Conservation (phyloP, 2,797 vertebrate species). For the Sciurus vulgaris region DNA sequence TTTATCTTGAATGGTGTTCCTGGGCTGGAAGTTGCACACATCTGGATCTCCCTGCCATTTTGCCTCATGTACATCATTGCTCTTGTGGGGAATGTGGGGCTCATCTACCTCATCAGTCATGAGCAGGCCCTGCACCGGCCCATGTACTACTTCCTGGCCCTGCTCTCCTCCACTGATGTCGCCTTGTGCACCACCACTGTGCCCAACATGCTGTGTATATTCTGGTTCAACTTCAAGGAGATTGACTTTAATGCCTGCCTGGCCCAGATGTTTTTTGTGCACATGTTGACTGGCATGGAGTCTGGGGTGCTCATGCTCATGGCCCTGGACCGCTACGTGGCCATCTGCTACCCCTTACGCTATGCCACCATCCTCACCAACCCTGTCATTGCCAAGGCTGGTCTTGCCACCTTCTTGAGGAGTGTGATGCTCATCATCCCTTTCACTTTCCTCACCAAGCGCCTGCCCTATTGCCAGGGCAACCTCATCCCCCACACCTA, state of each 20-base stretch:
- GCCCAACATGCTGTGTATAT: conserved; percentile 81
- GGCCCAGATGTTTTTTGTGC: conserved; percentile 88
- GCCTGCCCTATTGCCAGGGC: conserved; percentile 82
- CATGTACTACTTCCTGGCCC: conserved; percentile 89
- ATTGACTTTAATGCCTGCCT: conserved; percentile 83
- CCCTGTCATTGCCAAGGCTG: conserved; percentile 82
- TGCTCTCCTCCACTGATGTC: conserved; percentile 87
- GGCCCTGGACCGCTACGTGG: conserved; percentile 89
- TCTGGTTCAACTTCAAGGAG: conserved; percentile 77
- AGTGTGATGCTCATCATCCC: conserved; percentile 72
- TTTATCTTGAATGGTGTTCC: conserved; percentile 64
- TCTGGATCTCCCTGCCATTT: conserved; percentile 77
- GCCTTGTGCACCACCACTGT: conserved; percentile 86
- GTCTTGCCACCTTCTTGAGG: conserved; percentile 80
- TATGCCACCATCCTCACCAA: conserved; percentile 88
- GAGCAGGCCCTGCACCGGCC: conserved; percentile 85
- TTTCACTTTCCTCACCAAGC: conserved; percentile 82
- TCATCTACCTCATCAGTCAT: conserved; percentile 68
- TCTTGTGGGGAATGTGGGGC: conserved; percentile 68
- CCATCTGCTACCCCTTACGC: conserved; percentile 88
- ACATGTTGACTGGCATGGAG: conserved; percentile 87
- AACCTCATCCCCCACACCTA: conserved; percentile 67
- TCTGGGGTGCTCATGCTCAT: conserved; percentile 90
- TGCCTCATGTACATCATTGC: conserved; percentile 71
- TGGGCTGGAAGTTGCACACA: conserved; percentile 42